Evolutionary conservation across 2,113 vertebrate species (phyloP).

Genomic region (Neoarius graeffei): DNA sequence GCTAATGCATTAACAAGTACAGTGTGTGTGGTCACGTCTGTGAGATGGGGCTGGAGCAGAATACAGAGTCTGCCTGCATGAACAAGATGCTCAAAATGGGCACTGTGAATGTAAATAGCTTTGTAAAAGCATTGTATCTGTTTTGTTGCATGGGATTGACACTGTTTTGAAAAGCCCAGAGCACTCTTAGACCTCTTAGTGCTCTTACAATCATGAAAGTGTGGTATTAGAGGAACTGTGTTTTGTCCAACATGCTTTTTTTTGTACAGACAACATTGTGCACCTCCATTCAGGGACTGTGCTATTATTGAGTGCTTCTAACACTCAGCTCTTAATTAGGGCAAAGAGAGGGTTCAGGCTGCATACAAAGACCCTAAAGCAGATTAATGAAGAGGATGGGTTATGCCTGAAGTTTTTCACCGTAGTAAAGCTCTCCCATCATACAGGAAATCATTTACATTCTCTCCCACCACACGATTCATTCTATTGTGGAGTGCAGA

Average conservation of each 20-base stretch:
- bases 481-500: background rate
- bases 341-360: background rate
- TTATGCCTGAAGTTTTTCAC: constrained; percentile 29
- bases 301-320: constrained; percentile 31
- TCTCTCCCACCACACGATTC: constrained; percentile 4
- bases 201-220: constrained; percentile 14
- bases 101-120: constrained; percentile 45
- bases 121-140: constrained; percentile 34
- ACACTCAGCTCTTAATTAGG: constrained; percentile 41
- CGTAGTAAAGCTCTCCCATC: background rate
- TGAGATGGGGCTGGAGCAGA: constrained; percentile 43
- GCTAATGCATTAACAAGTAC: constrained; percentile 55
- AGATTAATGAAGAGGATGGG: constrained; percentile 31
- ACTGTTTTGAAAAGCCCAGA: constrained; percentile 36
- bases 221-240: constrained; percentile 40
- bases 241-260: constrained; percentile 35
- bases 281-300: constrained; percentile 44
- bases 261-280: constrained; percentile 38
- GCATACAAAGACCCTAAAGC: constrained; percentile 36
- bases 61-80: constrained; percentile 30
- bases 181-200: constrained; percentile 27
- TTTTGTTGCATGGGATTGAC: constrained; percentile 23
- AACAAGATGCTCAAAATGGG: constrained; percentile 34
- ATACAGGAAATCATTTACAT: constrained; percentile 17
- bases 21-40: constrained; percentile 47